Conservation (phyloP, 2,113 vertebrate species). For the Formicarius rufipectus region DNA sequence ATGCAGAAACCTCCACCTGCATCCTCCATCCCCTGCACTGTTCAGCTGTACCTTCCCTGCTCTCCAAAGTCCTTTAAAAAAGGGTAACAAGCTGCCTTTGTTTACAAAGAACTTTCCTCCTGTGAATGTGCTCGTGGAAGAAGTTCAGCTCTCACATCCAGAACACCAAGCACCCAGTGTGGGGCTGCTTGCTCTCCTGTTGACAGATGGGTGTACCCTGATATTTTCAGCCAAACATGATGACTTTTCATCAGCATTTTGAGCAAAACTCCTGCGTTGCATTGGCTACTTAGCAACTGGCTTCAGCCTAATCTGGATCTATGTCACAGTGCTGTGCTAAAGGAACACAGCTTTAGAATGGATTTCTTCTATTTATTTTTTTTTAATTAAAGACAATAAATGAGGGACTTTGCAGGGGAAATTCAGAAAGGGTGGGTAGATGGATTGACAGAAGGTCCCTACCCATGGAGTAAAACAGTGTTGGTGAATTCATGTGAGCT, state of each 20-base stretch:
- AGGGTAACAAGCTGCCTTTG: background rate
- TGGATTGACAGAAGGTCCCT: background rate
- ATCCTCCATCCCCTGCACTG: background rate
- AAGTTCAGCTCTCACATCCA: background rate
- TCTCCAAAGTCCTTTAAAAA: background rate
- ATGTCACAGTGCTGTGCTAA: background rate
- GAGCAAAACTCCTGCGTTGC: background rate
- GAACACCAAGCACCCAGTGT: rapidly evolving
- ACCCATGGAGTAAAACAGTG: background rate
- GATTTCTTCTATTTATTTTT: background rate
- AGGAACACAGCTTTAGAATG: background rate
- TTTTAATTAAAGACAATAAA: background rate
- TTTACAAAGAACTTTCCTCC: background rate
- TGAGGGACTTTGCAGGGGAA: background rate
- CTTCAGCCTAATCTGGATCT: background rate
- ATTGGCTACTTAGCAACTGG: slow-evolving; percentile 24
- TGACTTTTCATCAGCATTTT: background rate
- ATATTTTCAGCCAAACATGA: background rate
- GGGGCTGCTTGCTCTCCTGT: background rate
- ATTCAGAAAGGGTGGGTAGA: background rate
- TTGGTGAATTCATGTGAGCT: background rate
- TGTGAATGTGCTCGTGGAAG: background rate
- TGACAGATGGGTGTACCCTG: background rate
- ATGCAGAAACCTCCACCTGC: background rate
- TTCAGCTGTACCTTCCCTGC: background rate